phyloP scores from a whole-genome alignment of 2,113 vertebrate species.

The Coryphaenoides rupestris region DNA sequence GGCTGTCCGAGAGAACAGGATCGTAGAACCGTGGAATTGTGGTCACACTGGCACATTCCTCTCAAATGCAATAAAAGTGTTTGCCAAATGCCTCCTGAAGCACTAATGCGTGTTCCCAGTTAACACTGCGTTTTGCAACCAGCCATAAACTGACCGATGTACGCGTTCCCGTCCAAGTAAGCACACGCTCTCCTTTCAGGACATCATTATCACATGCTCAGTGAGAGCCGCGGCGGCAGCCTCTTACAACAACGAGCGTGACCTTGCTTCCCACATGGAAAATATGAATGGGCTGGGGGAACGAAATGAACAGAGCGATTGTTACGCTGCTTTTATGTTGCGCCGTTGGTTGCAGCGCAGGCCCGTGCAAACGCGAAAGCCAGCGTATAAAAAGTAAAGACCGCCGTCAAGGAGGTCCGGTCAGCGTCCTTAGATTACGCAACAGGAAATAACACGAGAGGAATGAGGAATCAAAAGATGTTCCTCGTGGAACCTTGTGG shows the following conservation, averaged over 20 bases:
- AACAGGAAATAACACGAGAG: conserved; percentile 47
- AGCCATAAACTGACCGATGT: conserved; percentile 39
- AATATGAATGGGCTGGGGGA: background rate
- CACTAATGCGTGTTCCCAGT: conserved; percentile 20
- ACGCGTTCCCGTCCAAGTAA: conserved; percentile 29
- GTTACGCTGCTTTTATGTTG: too few relatives aligned
- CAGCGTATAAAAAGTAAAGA: too few relatives aligned
- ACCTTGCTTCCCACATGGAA: conserved; percentile 17
- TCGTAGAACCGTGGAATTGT: conserved; percentile 18
- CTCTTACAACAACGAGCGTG: conserved; percentile 28
- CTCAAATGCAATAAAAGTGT: conserved; percentile 25
- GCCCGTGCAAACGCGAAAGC: too few relatives aligned
- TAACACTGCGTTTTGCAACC: conserved; percentile 29
- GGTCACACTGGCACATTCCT: conserved; percentile 27
- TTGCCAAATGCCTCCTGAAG: conserved; percentile 9
- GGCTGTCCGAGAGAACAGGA: conserved; percentile 7
- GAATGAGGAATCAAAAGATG: conserved; percentile 51
- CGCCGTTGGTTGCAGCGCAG: too few relatives aligned
- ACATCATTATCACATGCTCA: conserved; percentile 58
- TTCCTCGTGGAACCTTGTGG: conserved; percentile 45
- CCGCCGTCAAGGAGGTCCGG: too few relatives aligned
- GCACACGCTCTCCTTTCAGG: conserved; percentile 41
- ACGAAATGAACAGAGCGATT: conserved; percentile 30
- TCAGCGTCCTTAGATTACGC: too few relatives aligned
- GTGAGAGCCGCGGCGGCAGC: conserved; percentile 35